These are phyloP conservation scores for Pangasius krempfi DNA, from an alignment of 2,797 vertebrate genomes.

Conservation along the genomic window DNA sequence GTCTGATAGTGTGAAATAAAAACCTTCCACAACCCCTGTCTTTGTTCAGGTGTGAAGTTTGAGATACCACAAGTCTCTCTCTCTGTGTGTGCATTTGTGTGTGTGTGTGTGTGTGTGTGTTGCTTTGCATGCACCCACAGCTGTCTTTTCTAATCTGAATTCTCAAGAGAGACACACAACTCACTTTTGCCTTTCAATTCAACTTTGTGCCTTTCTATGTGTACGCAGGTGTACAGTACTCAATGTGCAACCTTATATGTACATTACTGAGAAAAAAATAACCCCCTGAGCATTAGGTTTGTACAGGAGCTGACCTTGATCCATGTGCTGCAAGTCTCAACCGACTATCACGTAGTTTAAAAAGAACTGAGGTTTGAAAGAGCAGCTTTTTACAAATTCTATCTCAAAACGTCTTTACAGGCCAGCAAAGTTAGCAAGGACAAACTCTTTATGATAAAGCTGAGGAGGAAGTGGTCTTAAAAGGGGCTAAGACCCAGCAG, in stretches of 20 bases:
- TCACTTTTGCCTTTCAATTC: background rate
- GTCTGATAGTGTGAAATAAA: conserved; percentile 53
- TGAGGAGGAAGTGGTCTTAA: background rate
- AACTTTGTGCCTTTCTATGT: background rate
- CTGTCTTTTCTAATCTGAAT: conserved; percentile 13
- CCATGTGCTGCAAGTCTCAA: background rate
- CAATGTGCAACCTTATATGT: too few relatives aligned
- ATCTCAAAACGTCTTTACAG: background rate
- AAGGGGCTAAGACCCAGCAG: background rate
- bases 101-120: background rate
- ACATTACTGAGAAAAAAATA: background rate
- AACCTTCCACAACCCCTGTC: background rate
- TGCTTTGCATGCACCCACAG: conserved; percentile 63
- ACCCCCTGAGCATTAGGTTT: background rate
- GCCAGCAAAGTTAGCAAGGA: too few relatives aligned
- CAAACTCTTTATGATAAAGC: background rate
- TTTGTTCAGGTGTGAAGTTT: conserved; percentile 48
- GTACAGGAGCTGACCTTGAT: background rate
- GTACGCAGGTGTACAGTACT: background rate
- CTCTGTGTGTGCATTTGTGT: background rate
- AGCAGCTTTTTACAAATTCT: background rate
- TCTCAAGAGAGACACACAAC: background rate
- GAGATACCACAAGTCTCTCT: conserved; percentile 3
- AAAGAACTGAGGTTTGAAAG: background rate
- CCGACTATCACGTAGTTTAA: background rate